Evolutionary conservation across 2,113 vertebrate species (phyloP).

Genomic region (Oryzias curvinotus): DNA sequence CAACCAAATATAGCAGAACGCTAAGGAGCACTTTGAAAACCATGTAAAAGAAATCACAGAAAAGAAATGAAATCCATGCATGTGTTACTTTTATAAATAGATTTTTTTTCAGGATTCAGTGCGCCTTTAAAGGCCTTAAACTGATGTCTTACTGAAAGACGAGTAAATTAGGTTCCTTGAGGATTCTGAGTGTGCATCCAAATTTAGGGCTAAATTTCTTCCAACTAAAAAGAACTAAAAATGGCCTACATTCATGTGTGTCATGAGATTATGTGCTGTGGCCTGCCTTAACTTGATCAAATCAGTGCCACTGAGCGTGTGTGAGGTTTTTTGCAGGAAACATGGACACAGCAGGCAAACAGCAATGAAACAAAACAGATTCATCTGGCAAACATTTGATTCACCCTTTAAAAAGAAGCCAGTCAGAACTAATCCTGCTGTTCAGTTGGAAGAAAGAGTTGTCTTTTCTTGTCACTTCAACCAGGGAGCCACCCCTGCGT

Average conservation of each 20-base stretch:
- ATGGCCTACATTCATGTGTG: conserved; percentile 51
- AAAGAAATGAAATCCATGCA: conserved; percentile 19
- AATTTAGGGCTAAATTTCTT: conserved; percentile 48
- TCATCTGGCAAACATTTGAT: conserved; percentile 37
- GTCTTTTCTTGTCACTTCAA: conserved; percentile 39
- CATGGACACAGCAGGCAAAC: conserved; percentile 17
- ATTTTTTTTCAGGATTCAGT: conserved; percentile 15
- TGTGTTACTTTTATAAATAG: neutral
- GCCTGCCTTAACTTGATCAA: conserved; percentile 52
- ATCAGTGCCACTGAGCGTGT: conserved; percentile 19
- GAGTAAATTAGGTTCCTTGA: conserved; percentile 36
- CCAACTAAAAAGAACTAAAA: conserved; percentile 38
- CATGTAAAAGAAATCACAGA: conserved; percentile 42
- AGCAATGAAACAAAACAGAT: conserved; percentile 31
- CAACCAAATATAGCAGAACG: conserved; percentile 61
- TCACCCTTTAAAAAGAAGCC: conserved; percentile 7
- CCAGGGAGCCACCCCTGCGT: conserved; percentile 39
- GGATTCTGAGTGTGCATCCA: conserved; percentile 42
- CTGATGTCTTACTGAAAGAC: conserved; percentile 21
- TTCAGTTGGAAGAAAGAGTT: conserved; percentile 29
- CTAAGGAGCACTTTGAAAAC: conserved; percentile 63
- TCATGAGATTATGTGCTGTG: conserved; percentile 49
- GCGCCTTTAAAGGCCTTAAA: conserved; percentile 25
- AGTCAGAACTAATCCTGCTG: conserved; percentile 28
- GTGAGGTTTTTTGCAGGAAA: conserved; percentile 21